Evolutionary conservation across 1,140 invertebrate species (phyloP).

Genomic region (Anadara kagoshimensis): DNA sequence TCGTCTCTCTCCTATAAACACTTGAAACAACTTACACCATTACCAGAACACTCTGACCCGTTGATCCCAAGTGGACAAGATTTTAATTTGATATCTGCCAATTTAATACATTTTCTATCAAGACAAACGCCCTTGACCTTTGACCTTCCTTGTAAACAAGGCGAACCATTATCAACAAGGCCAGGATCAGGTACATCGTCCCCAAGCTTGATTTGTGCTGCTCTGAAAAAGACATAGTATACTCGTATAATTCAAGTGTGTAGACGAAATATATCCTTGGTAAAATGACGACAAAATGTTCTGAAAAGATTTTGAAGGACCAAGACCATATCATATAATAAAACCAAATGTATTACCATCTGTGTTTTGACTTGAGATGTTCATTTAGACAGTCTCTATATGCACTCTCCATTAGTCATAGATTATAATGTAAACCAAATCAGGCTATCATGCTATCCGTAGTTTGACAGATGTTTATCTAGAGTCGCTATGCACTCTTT

Average conservation of each 20-base stretch:
- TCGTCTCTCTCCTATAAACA: too few species aligned
- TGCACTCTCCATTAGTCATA: too few species aligned
- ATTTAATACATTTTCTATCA: not conserved
- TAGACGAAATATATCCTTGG: not conserved
- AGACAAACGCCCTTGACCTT: slow-evolving; percentile 8
- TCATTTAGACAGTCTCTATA: too few species aligned
- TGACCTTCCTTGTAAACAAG: not conserved
- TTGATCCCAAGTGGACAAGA: slow-evolving; percentile 9
- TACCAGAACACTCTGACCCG: slow-evolving; percentile 22
- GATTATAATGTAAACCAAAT: too few species aligned
- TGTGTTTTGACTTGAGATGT: too few species aligned
- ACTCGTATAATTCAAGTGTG: not conserved
- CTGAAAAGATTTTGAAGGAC: too few species aligned
- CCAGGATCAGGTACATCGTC: slow-evolving; percentile 21
- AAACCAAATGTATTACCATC: too few species aligned
- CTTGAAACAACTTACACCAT: slow-evolving; percentile 15
- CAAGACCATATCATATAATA: too few species aligned
- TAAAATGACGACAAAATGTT: too few species aligned
- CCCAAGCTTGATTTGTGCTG: slow-evolving; percentile 10
- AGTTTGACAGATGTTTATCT: too few species aligned
- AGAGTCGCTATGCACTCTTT: too few species aligned
- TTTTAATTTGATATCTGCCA: not conserved
- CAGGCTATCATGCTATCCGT: too few species aligned
- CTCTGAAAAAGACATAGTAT: not conserved
- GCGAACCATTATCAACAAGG: slow-evolving; percentile 23